Base-by-base conservation (phyloP, 2,113 vertebrate genomes). In the Rana temporaria region DNA sequence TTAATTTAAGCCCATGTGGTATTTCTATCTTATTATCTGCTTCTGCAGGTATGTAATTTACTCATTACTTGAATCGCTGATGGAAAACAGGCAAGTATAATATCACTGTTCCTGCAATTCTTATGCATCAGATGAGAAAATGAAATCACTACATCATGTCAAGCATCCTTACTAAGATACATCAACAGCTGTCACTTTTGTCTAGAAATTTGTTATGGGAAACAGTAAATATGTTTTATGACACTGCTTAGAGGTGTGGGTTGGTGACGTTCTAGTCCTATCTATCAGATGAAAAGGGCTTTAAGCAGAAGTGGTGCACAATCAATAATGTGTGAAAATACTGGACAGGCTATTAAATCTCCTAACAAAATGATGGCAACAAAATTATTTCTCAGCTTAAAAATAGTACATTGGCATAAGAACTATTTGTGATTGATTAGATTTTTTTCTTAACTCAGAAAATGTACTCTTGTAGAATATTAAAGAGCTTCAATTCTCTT, bases 1-100 rank as follows among this genome's bases (percentile, higher is more conserved):
- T 69, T 78, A 85, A 55, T 86, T 85, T 64, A 89, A 22, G 42
- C 84, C 22, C n/a, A 82, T 12, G 55, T 20, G 57, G 38, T 83
- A 68, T 66, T 60, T 53, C 56, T 56, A 79, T 6, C n/a, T 81
- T 80, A 78, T 52, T 65, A 74, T n/a, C 82, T 87, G 52, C 68
- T 79, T 81, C 73, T 75, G 59, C 42, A 64, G 24, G 74, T 17
- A 60, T 55, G 42, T 57, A 84, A 84, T 59, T n/a, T 17, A 2
- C 24, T 82, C 55, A 79, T 70, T 79, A 80, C n/a, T 42, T 57
- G 72, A 68, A 76, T 38, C 18, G 48, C 62, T 24, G 60, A 65
- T 77, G 55, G 68, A 19, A 19, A 83, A 19, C 71, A 78, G 12
- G 3, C 74, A 60, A 0, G 0, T 85, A 83, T 48, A 0, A 20